Evolutionary conservation across 2,113 vertebrate species (phyloP).

Genomic region (Pelobates fuscus): DNA sequence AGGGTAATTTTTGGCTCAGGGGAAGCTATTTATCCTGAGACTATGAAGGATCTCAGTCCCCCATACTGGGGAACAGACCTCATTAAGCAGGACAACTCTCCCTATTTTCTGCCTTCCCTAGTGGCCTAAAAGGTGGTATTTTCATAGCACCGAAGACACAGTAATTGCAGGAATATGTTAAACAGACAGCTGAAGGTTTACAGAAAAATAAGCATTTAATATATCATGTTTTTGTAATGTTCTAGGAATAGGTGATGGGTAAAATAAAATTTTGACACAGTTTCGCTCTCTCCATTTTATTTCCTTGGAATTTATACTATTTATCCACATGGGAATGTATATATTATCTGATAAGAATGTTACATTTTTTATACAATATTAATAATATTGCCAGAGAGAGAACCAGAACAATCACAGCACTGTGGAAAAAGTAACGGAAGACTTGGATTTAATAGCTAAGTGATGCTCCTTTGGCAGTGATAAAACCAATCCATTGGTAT

Average conservation of each 20-base stretch:
- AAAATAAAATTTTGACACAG: too few relatives aligned
- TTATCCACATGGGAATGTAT: too few relatives aligned
- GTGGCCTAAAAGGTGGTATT: neutral
- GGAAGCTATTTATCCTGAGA: slow-evolving; percentile 16
- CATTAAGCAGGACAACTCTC: neutral
- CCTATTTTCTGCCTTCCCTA: neutral
- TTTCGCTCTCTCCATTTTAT: too few relatives aligned
- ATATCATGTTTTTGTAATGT: neutral
- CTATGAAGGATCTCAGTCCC: neutral
- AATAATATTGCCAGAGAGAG: too few relatives aligned
- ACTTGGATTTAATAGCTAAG: too few relatives aligned
- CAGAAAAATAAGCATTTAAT: neutral
- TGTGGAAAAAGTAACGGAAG: too few relatives aligned
- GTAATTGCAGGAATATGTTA: slow-evolving; percentile 21
- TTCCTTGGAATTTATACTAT: too few relatives aligned
- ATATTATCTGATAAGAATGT: too few relatives aligned
- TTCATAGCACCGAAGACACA: neutral
- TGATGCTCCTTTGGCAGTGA: too few relatives aligned
- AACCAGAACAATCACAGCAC: too few relatives aligned
- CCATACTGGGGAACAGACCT: slow-evolving; percentile 2
- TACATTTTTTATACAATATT: too few relatives aligned
- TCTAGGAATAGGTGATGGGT: neutral
- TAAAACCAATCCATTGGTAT: too few relatives aligned
- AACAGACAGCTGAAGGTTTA: neutral
- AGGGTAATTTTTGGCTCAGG: slow-evolving; percentile 11